These are phyloP conservation scores for Pemphigus obesinymphae DNA, from an alignment of 1,140 invertebrate genomes.

Conservation along the genomic window DNA sequence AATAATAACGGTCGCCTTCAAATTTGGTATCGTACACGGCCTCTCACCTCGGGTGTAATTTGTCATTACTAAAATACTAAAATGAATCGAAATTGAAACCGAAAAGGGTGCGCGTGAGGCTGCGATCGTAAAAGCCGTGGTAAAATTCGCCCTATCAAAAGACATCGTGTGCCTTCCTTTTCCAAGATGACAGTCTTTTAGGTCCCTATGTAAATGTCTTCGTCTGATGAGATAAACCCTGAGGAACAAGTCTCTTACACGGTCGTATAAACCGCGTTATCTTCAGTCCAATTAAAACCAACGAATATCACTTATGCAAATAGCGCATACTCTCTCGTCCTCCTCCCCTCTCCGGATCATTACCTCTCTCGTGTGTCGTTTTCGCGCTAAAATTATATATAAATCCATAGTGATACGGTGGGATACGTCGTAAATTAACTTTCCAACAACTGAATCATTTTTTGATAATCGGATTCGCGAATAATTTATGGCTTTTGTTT, in stretches of 20 bases:
- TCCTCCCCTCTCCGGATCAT: background rate
- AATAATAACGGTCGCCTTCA: background rate
- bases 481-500: constrained; percentile 10
- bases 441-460: background rate
- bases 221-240: constrained; percentile 8
- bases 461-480: background rate
- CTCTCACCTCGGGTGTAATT: constrained; percentile 4
- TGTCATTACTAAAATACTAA: constrained; percentile 14
- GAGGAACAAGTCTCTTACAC: constrained; percentile 14
- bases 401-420: background rate
- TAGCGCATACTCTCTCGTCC: background rate
- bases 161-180: constrained; percentile 2
- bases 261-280: constrained; percentile 37
- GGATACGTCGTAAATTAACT: background rate
- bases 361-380: background rate
- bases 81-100: constrained; percentile 1
- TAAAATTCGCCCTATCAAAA: constrained; percentile 14
- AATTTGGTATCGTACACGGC: background rate
- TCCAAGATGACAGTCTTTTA: constrained; percentile 24
- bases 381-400: background rate
- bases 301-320: constrained; percentile 35
- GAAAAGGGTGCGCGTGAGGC: background rate
- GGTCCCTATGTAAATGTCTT: constrained; percentile 14
- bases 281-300: constrained; percentile 20
- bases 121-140: background rate